Evolutionary conservation across 1,140 invertebrate species (phyloP), one percentile per base, ranked within the genome.

Genomic region (Heliconius himera): DNA sequence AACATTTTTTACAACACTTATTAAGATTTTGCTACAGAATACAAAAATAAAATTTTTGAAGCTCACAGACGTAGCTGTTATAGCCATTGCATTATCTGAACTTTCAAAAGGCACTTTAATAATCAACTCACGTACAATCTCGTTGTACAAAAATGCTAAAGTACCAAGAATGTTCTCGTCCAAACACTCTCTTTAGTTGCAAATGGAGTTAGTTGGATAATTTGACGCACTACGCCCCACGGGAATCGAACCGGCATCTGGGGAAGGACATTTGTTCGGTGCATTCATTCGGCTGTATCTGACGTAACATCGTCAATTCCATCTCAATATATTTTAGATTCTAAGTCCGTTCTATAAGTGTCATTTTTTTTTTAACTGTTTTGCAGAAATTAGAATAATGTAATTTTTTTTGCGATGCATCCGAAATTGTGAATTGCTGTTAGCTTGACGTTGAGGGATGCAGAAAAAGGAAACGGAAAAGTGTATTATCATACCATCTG

Each of bases 191-290:
- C 81, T 77, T 81, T 83, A 56, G 84, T 89, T 89, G 91, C 88
- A 93, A 93, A 93, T 93, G 93, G 88, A 93, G 90, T 93, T 92
- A 94, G 90, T 92, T 91, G 90, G 91, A 94, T 93, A 93, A 94
- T 92, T 92, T 91, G 91, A 90, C 91, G 84, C 87, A 85, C 82
- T 84, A 77, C 83, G 79, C 84, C 88, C 86, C 81, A 49, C 46
- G 91, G 90, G 92, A 90, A 87, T 85, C 79, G 85, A 89, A 89
- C 90, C 83, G 87, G 82, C 89, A 88, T 87, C 87, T 89, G 85
- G 89, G 89, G 84, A 82, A 73, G 75, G 78, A 81, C 79, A 84
- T 82, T 81, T 84, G 81, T 80, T 71, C 82, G 74, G 76, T 84
- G 85, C 85, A 83, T 83, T 80, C 81, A 72, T 80, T 83, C 70